Evolutionary conservation across 2,888 invertebrate genomes (phyloP).

Genomic region (Cecidostiba fungosa): DNA sequence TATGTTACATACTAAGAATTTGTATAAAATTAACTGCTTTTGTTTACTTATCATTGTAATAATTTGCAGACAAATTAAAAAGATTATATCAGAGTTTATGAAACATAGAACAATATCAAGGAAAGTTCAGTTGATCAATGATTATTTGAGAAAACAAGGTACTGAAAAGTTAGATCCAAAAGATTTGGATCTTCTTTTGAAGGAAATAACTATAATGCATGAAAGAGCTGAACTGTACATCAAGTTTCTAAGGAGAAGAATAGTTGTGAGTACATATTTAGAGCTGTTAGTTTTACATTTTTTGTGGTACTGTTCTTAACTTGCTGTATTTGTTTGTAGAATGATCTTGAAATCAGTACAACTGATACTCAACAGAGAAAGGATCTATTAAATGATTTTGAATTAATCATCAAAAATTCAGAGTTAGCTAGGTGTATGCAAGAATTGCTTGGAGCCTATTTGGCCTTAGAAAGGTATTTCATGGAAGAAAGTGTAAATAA

Average conservation of each 20-base stretch:
- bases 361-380: slow-evolving; percentile 81
- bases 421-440: slow-evolving; percentile 90
- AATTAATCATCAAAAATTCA: slow-evolving; percentile 86
- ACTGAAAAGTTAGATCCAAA: slow-evolving; percentile 88
- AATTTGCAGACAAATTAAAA: slow-evolving; percentile 79
- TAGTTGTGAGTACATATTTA: slow-evolving; percentile 82
- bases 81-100: slow-evolving; percentile 88
- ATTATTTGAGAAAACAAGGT: slow-evolving; percentile 81
- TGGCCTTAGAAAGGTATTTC: slow-evolving; percentile 96
- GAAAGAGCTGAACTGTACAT: slow-evolving; percentile 95
- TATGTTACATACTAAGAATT: slow-evolving; percentile 74
- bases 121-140: slow-evolving; percentile 85
- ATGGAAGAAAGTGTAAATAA: slow-evolving; percentile 97
- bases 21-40: neutral
- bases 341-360: slow-evolving; percentile 84
- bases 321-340: slow-evolving; percentile 77
- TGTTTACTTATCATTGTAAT: slow-evolving; percentile 23
- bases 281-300: slow-evolving; percentile 5
- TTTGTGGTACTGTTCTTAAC: slow-evolving; percentile 20
- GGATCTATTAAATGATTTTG: slow-evolving; percentile 82
- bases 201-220: slow-evolving; percentile 95
- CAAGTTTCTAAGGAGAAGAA: slow-evolving; percentile 90
- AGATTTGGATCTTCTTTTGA: slow-evolving; percentile 92
- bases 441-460: slow-evolving; percentile 92
- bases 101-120: slow-evolving; percentile 85